Evolutionary conservation across 2,113 vertebrate species (phyloP), one percentile per base, ranked within the genome.

Genomic region (Phylloscopus whistleri): DNA sequence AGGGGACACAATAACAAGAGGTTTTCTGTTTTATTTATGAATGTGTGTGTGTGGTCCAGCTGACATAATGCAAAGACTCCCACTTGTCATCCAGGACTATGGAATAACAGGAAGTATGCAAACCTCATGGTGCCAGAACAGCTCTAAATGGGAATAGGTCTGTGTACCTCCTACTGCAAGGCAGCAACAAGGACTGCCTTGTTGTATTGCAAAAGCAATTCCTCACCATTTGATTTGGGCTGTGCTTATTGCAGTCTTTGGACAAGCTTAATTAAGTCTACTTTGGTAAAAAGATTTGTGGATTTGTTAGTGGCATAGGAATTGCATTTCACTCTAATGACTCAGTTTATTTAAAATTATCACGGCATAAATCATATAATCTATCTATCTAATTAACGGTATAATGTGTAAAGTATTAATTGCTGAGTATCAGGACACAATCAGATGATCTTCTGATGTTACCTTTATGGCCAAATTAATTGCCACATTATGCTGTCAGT

Each of bases 61-160:
- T 68, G 35, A 37, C 6, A 8, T 19, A 44, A 64, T 0, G 2
- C 43, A 76, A 41, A 24, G 2, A 3, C 4, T 16, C 5, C 2
- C 28, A 22, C 7, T 56, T 56, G 9, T 16, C 44, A 33, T 48
- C 27, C 27, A 39, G n/a, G 30, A 51, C 51, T 64, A 9, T 16
- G 31, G 55, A 81, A 15, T 53, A 60, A 28, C 1, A 4, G 37
- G 49, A 90, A 24, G 4, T 84, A 26, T 12, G 41, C 33, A 88
- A 60, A 88, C 6, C 17, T 84, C n/a, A 24, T 0, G 0, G 17
- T 48, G 41, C 33, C 31, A 41, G 46, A 81, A 33, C 2, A 1
- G 30, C 35, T 93, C 14, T 55, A 52, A 37, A 15, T 24, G 43
- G 51, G 59, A 87, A 53, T 9, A 39, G 18, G 28, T 62, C 60